phyloP scores from a whole-genome alignment of 1,140 invertebrate species.

The Drosophila bipectinata region DNA sequence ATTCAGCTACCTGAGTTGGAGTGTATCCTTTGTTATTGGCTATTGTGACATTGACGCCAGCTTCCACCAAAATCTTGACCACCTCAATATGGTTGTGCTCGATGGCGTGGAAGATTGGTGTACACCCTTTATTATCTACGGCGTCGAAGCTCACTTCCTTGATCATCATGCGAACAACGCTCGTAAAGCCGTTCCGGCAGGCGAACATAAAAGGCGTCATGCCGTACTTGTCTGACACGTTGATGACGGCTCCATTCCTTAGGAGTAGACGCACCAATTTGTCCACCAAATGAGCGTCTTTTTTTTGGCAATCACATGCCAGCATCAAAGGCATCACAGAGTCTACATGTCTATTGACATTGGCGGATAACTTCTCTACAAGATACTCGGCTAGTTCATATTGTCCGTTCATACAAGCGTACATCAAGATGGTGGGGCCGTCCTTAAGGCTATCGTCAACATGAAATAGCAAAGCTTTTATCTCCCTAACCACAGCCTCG shows the following conservation, averaged over 20 bases:
- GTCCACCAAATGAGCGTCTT: constrained; percentile 42
- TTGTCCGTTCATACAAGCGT: constrained; percentile 56
- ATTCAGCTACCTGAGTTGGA: constrained; percentile 83
- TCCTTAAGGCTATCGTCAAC: constrained; percentile 36
- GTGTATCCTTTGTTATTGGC: constrained; percentile 84
- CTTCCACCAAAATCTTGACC: constrained; percentile 83
- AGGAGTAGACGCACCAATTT: constrained; percentile 65
- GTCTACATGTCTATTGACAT: constrained; percentile 68
- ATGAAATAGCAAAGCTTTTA: constrained; percentile 40
- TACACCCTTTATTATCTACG: constrained; percentile 84
- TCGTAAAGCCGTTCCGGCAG: constrained; percentile 82
- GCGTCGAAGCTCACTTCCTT: constrained; percentile 80
- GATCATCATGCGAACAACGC: constrained; percentile 81
- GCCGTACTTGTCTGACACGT: constrained; percentile 83
- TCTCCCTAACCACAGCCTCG: constrained; percentile 41
- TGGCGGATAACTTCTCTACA: constrained; percentile 48
- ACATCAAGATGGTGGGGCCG: constrained; percentile 56
- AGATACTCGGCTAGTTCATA: constrained; percentile 61
- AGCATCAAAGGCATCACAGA: constrained; percentile 66
- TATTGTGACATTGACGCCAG: constrained; percentile 72
- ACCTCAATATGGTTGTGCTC: constrained; percentile 81
- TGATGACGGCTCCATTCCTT: constrained; percentile 68
- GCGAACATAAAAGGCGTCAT: constrained; percentile 85
- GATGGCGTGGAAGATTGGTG: constrained; percentile 85
- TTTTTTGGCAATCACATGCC: constrained; percentile 49